These are phyloP conservation scores for Himalopsyche tibetana DNA, from an alignment of 2,888 invertebrate species.

Conservation along the genomic window DNA sequence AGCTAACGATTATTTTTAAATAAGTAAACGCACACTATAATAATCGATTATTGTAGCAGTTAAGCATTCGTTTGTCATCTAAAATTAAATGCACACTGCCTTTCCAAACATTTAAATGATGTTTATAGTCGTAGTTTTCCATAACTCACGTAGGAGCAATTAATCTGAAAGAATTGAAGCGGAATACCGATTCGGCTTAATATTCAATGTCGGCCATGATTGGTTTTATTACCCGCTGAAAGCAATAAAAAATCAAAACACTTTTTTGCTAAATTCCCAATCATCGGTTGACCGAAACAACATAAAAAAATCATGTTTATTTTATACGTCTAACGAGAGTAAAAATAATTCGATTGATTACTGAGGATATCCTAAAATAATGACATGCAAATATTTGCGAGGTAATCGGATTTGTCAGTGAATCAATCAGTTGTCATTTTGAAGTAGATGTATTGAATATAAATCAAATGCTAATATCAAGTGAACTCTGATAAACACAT, in stretches of 20 bases:
- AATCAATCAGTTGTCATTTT: no score
- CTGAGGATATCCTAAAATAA: neutral
- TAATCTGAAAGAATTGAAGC: slow-evolving; percentile 21
- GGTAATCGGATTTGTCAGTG: no score
- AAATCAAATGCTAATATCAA: no score
- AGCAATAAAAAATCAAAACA: slow-evolving; percentile 18
- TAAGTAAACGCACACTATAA: neutral
- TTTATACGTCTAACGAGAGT: neutral
- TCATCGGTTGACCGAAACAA: neutral
- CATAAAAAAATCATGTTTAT: neutral
- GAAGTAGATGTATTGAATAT: no score
- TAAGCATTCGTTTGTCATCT: neutral
- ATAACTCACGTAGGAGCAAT: neutral
- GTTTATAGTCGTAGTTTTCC: neutral
- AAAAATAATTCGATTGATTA: neutral
- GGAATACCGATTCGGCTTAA: neutral
- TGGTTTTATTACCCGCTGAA: slow-evolving; percentile 31
- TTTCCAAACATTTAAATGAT: neutral
- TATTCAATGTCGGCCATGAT: slow-evolving; percentile 6
- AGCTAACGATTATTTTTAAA: neutral
- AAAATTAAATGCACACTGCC: neutral
- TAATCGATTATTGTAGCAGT: neutral
- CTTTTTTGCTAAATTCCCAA: slow-evolving; percentile 4
- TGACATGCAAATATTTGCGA: neutral
- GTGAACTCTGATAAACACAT: no score